Percentiles rank a stretch among this genome's conserved stretches.
Conservation (phyloP, 2,113 vertebrate species). For the Platysternon megacephalum region DNA sequence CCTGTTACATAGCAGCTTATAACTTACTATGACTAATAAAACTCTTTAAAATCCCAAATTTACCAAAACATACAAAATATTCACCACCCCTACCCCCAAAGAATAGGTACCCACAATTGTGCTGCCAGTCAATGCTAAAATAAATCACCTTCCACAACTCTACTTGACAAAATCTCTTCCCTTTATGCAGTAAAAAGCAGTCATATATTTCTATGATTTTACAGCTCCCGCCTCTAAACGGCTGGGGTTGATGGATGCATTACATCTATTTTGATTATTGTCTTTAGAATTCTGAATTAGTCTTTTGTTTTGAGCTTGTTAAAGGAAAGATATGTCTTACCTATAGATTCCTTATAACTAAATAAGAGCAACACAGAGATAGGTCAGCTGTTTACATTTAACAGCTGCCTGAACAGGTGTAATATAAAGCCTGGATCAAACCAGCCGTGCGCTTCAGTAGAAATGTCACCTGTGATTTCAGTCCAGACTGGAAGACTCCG, state of each 20-base stretch:
- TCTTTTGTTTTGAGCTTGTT: background rate
- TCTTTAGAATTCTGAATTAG: background rate
- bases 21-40: background rate
- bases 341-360: conserved; percentile 27
- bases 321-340: conserved; percentile 15
- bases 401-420: conserved; percentile 69
- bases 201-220: background rate
- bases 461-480: conserved; percentile 40
- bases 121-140: background rate
- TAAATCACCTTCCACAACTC: background rate
- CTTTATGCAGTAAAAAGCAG: background rate
- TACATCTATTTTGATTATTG: background rate
- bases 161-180: background rate
- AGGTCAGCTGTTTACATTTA: conserved; percentile 52
- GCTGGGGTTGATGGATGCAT: background rate
- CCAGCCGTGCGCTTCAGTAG: conserved; percentile 24
- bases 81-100: too few species aligned
- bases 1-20: background rate
- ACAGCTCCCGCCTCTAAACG: background rate
- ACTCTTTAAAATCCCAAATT: background rate
- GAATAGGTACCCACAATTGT: background rate
- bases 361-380: conserved; percentile 24
- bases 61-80: background rate
- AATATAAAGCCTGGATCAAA: background rate
- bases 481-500: conserved; percentile 6